Conservation (phyloP, 2,888 invertebrate genomes). For the Polymixis lichenea region DNA sequence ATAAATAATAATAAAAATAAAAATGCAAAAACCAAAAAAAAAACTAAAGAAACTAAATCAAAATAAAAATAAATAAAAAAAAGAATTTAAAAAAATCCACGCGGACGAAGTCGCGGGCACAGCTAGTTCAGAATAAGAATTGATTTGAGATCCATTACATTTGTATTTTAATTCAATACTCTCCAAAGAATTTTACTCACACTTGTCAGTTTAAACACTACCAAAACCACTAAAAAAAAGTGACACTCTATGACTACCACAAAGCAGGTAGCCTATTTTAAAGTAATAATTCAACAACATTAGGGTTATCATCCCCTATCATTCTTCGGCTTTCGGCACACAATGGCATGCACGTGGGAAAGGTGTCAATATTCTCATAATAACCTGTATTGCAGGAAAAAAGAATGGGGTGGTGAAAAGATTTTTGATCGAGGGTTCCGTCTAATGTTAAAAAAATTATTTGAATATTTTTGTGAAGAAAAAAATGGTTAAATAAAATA, state of each 20-base stretch:
- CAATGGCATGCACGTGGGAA: constrained; percentile 55
- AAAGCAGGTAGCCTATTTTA: constrained; percentile 53
- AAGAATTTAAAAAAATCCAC: no score
- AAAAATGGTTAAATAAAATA: no score
- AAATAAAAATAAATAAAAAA: no score
- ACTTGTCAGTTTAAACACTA: neutral
- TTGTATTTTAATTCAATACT: no score
- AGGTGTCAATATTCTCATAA: constrained; percentile 62
- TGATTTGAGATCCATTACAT: neutral
- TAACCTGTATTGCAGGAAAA: constrained; percentile 44
- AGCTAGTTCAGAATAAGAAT: neutral
- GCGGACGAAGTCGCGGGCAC: no score
- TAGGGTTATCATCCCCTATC: constrained; percentile 56
- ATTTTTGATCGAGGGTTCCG: constrained; percentile 37
- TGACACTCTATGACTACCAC: constrained; percentile 15
- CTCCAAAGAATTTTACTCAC: neutral
- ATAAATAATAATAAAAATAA: no score
- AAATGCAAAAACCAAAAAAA: no score
- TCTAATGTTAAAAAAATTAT: neutral
- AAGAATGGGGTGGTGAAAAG: constrained; percentile 26
- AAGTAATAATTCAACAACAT: constrained; percentile 49
- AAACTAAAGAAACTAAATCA: no score
- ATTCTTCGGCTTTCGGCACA: constrained; percentile 21
- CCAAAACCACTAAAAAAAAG: neutral
- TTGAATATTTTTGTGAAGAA: neutral